Conservation (phyloP, 2,888 invertebrate genomes). For the Zygaena filipendulae region DNA sequence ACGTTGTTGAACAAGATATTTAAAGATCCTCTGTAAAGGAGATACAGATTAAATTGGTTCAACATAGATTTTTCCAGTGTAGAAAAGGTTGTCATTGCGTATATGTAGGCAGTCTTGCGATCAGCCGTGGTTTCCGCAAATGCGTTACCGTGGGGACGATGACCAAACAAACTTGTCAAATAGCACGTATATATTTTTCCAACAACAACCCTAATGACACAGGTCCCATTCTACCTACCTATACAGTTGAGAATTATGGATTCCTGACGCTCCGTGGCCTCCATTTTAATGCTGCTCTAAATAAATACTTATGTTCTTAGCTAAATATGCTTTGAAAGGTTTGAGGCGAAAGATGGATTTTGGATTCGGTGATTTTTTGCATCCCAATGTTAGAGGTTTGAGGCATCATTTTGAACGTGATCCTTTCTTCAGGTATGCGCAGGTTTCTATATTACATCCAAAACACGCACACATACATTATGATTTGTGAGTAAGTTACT, state of each 20-base stretch:
- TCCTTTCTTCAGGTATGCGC: constrained; percentile 44
- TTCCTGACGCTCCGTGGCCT: constrained; percentile 32
- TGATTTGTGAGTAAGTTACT: too few relatives aligned
- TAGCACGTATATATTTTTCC: constrained; percentile 34
- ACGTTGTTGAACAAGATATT: too few relatives aligned
- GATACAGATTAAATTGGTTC: too few relatives aligned
- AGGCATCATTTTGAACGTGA: constrained; percentile 43
- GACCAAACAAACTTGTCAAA: constrained; percentile 51
- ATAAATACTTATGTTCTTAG: constrained; percentile 29
- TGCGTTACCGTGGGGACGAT: constrained; percentile 34
- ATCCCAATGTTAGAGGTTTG: constrained; percentile 47
- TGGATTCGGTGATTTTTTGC: constrained; percentile 48
- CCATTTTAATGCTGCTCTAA: constrained; percentile 24
- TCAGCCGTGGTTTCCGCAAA: constrained; percentile 52
- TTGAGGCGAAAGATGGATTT: constrained; percentile 48
- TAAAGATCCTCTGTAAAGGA: too few relatives aligned
- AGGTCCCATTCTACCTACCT: too few relatives aligned
- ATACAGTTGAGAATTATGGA: constrained; percentile 40
- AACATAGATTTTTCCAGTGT: too few relatives aligned
- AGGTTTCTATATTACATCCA: constrained; percentile 7
- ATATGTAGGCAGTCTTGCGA: too few relatives aligned
- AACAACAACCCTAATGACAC: constrained; percentile 33
- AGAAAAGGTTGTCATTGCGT: too few relatives aligned
- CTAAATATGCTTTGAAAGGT: constrained; percentile 24
- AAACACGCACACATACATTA: too few relatives aligned